Percentiles rank a stretch among this genome's conserved stretches.
phyloP scores from a whole-genome alignment of 2,888 invertebrate genomes.

The Drosophila hamatofila region DNA sequence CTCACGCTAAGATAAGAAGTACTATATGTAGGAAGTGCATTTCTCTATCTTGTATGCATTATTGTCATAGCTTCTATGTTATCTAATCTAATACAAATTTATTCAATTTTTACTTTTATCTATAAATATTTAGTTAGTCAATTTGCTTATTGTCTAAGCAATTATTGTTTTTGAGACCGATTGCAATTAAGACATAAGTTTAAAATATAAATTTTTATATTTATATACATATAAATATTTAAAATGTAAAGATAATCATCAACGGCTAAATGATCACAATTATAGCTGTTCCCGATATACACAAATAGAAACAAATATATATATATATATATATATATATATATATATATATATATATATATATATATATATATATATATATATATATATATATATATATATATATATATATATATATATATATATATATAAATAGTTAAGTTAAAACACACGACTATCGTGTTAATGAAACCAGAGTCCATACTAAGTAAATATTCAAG shows the following conservation, averaged over 20 bases:
- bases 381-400: constrained; percentile 1
- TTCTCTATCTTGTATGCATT: constrained; percentile 7
- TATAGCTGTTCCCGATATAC: not conserved
- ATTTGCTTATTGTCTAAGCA: too few relatives aligned
- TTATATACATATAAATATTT: too few relatives aligned
- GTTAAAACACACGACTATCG: constrained; percentile 1
- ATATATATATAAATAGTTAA: not conserved
- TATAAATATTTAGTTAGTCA: too few relatives aligned
- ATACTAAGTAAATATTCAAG: constrained; percentile 31
- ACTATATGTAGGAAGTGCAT: constrained; percentile 11
- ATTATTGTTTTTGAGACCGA: too few relatives aligned
- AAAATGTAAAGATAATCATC: not conserved
- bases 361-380: not conserved
- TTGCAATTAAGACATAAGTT: too few relatives aligned
- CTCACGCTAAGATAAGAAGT: not conserved
- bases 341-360: not conserved
- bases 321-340: not conserved
- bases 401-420: not conserved
- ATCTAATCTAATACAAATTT: not conserved
- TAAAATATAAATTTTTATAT: too few relatives aligned
- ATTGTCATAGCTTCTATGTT: not conserved
- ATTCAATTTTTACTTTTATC: constrained; percentile 6
- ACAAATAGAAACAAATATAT: not conserved
- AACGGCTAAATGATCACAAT: not conserved
- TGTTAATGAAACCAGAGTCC: constrained; percentile 40